These are phyloP conservation scores for Carterocephalus palaemon DNA, from an alignment of 2,888 invertebrate species.

Conservation along the genomic window DNA sequence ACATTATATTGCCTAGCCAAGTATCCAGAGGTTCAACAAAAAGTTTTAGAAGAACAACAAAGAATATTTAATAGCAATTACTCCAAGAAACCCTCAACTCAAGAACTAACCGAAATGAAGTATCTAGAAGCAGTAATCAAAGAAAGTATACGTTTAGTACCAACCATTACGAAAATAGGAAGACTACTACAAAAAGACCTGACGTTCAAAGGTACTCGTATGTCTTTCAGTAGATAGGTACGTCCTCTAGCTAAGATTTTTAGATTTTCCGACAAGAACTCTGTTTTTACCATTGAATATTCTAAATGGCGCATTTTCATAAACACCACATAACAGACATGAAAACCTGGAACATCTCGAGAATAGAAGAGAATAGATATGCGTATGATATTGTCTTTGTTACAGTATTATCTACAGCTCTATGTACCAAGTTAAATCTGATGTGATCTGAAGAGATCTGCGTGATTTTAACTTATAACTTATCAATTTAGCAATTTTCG, in stretches of 20 bases:
- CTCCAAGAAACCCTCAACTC: constrained; percentile 33
- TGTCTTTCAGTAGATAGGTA: not conserved
- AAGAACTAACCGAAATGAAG: constrained; percentile 43
- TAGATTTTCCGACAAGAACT: not conserved
- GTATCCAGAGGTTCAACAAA: constrained; percentile 38
- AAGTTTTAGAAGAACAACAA: constrained; percentile 39
- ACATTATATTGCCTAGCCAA: constrained; percentile 39
- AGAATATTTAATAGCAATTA: constrained; percentile 37
- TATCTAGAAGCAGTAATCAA: constrained; percentile 45
- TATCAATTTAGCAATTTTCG: too few species aligned
- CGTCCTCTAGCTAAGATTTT: not conserved
- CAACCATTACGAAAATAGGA: constrained; percentile 42
- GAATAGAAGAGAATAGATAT: not conserved
- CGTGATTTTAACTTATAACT: too few species aligned
- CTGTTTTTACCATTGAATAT: constrained; percentile 3
- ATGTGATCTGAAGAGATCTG: too few species aligned
- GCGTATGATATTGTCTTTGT: constrained; percentile 4
- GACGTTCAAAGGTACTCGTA: constrained; percentile 37
- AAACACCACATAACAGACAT: constrained; percentile 2
- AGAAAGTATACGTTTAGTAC: constrained; percentile 41
- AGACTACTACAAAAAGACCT: constrained; percentile 40
- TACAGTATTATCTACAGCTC: constrained; percentile 2
- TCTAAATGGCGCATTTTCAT: constrained; percentile 3
- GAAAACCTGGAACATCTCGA: constrained; percentile 1
- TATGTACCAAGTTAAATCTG: too few species aligned